Conservation (phyloP, 2,797 vertebrate genomes). For the Micrastur ruficollis region DNA sequence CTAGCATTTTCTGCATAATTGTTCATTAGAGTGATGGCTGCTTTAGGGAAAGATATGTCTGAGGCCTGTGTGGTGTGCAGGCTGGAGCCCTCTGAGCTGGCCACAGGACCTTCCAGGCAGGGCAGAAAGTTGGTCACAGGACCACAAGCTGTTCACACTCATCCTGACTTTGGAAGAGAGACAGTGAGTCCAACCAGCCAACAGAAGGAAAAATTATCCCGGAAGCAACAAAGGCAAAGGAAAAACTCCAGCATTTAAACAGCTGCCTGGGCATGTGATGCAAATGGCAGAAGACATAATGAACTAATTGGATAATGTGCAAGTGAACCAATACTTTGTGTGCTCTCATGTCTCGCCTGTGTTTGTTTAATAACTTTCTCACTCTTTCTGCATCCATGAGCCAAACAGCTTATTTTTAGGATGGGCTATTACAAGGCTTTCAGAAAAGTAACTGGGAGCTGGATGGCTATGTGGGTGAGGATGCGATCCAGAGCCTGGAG, state of each 20-base stretch:
- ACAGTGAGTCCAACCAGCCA: background rate
- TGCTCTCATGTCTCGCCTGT: background rate
- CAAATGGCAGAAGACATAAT: constrained; percentile 5
- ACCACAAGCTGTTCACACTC: background rate
- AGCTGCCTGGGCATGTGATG: background rate
- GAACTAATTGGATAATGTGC: background rate
- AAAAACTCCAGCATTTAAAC: constrained; percentile 6
- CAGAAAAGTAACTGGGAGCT: background rate
- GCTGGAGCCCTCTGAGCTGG: background rate
- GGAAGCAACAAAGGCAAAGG: background rate
- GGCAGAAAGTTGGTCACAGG: background rate
- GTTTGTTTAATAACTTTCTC: background rate
- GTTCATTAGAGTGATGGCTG: background rate
- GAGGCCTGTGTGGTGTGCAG: background rate
- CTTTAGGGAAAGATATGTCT: background rate
- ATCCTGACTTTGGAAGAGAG: background rate
- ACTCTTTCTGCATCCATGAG: background rate
- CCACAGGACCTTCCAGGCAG: background rate
- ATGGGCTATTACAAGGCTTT: background rate
- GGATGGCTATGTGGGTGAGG: background rate
- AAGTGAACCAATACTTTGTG: background rate
- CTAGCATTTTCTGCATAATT: background rate
- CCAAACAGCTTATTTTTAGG: background rate
- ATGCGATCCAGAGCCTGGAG: background rate
- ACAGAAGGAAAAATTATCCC: background rate